Conservation (phyloP, 2,797 vertebrate species). For the Periophthalmus magnuspinnatus region DNA sequence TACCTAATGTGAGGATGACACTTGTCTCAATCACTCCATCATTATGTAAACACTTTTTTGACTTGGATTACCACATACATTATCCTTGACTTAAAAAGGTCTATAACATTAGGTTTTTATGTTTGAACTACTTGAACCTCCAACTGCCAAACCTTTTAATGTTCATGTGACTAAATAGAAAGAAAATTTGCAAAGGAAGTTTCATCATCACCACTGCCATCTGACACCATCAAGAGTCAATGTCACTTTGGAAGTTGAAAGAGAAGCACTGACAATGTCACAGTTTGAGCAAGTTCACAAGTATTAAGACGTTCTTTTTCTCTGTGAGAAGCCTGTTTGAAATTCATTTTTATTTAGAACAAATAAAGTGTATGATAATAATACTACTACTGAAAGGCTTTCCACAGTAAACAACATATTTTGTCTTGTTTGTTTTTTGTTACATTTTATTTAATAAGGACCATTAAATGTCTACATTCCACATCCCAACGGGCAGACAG, state of each 20-base stretch:
- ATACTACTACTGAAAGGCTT: neutral
- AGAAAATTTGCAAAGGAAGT: neutral
- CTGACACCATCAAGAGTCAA: slow-evolving; percentile 5
- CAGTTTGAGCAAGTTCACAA: neutral
- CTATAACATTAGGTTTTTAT: neutral
- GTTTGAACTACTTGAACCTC: neutral
- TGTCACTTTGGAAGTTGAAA: slow-evolving; percentile 9
- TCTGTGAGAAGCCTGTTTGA: neutral
- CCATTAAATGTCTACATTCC: too few relatives aligned
- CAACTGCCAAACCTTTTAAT: neutral
- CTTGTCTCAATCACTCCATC: neutral
- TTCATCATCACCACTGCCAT: neutral
- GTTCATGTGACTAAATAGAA: neutral
- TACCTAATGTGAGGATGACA: too few relatives aligned
- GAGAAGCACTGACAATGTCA: neutral
- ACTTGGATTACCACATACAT: neutral
- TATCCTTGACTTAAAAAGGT: neutral
- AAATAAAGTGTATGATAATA: neutral
- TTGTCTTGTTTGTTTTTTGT: too few relatives aligned
- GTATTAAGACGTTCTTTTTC: neutral
- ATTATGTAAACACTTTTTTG: neutral
- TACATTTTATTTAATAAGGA: too few relatives aligned
- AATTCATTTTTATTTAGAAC: neutral
- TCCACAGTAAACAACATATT: too few relatives aligned
- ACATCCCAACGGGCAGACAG: too few relatives aligned